These are phyloP conservation scores for Galago senegalensis DNA, from an alignment of 2,797 vertebrate species.

Conservation along the genomic window DNA sequence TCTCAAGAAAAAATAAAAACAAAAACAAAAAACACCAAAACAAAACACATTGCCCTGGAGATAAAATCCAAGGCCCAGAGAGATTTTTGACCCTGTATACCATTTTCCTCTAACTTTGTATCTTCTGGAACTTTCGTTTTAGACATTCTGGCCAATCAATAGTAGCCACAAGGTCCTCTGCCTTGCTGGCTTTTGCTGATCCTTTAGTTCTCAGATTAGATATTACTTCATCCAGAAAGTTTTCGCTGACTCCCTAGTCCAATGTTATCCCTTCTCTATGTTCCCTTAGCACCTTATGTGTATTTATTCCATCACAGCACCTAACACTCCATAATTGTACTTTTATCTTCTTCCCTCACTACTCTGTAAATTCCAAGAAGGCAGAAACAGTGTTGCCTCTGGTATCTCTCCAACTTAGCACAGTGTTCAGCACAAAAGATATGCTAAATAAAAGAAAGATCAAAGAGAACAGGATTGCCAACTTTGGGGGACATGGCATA, in stretches of 20 bases:
- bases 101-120: neutral
- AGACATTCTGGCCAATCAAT: neutral
- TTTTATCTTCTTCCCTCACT: neutral
- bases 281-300: neutral
- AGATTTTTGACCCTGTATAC: neutral
- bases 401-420: neutral
- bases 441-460: slow-evolving; percentile 34
- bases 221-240: neutral
- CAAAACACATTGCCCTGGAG: neutral
- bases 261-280: neutral
- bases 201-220: neutral
- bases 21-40: too few species aligned
- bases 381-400: neutral
- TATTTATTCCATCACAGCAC: neutral
- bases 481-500: neutral
- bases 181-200: neutral
- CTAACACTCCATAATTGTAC: neutral
- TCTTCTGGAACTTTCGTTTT: neutral
- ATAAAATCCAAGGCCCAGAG: slow-evolving; percentile 3
- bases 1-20: too few species aligned
- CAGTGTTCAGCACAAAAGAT: neutral
- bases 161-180: neutral
- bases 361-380: neutral
- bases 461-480: neutral
- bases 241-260: neutral